Percentiles rank a stretch among this genome's conserved stretches.
phyloP scores from a whole-genome alignment of 2,113 vertebrate species.

The Murina feae region DNA sequence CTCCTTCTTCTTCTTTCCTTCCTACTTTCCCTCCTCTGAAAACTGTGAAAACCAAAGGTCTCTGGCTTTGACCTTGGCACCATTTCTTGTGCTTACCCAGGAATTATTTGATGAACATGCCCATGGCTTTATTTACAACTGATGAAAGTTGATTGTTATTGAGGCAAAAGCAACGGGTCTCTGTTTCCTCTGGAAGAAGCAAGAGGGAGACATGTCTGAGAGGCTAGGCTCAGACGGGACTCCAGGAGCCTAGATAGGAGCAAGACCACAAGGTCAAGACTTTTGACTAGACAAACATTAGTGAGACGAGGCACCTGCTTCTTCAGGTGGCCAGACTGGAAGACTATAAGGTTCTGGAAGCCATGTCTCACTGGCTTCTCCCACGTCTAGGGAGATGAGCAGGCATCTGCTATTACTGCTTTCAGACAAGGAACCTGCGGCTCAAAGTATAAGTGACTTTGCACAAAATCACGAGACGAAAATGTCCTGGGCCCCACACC shows the following conservation, averaged over 20 bases:
- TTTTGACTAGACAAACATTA: not conserved
- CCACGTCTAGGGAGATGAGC: not conserved
- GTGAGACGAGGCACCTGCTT: not conserved
- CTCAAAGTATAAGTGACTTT: not conserved
- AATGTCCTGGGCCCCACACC: not conserved
- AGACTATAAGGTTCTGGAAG: not conserved
- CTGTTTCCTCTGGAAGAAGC: not conserved
- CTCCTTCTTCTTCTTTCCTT: not conserved
- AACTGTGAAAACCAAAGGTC: not conserved
- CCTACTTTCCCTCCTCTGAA: not conserved
- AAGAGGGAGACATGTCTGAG: not conserved
- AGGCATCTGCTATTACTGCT: not conserved
- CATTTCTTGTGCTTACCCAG: not conserved
- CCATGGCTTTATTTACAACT: not conserved
- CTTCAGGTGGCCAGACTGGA: not conserved
- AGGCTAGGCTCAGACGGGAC: not conserved
- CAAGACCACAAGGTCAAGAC: not conserved
- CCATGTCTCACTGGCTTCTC: not conserved
- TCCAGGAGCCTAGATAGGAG: not conserved
- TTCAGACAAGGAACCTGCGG: not conserved
- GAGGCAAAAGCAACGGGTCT: not conserved
- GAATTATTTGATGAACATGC: not conserved
- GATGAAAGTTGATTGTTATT: not conserved
- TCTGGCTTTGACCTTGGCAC: not conserved
- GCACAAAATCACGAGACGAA: not conserved